A percentile compares a stretch with the other conserved stretches of the same genome.
phyloP scores from a whole-genome alignment of 2,797 vertebrate species.

The Danio aesculapii region DNA sequence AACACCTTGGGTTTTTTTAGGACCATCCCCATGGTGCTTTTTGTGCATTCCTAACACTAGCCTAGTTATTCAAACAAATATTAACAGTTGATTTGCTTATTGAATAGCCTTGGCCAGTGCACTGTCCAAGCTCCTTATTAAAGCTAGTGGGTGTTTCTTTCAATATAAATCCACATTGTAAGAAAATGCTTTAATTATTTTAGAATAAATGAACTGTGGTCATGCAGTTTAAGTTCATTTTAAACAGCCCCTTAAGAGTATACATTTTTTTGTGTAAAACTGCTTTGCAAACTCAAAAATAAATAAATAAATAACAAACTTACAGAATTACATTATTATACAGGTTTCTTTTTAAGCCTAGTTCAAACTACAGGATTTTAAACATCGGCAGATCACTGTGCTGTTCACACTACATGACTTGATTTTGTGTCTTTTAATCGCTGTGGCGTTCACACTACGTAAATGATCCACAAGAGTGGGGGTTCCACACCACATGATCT shows the following conservation, averaged over 20 bases:
- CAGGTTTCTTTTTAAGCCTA: not conserved
- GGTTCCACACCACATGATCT: too few species aligned
- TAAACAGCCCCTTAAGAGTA: not conserved
- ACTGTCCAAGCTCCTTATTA: not conserved
- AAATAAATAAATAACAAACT: too few species aligned
- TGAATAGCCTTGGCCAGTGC: not conserved
- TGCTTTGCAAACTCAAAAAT: not conserved
- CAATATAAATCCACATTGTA: not conserved
- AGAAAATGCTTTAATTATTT: not conserved
- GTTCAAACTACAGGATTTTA: too few species aligned
- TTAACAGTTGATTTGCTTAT: constrained; percentile 1
- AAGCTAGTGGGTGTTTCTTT: not conserved
- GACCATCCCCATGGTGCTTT: not conserved
- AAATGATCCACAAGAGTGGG: too few species aligned
- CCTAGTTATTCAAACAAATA: not conserved
- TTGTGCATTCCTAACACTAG: not conserved
- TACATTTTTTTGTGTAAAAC: not conserved
- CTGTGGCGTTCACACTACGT: too few species aligned
- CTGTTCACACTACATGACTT: too few species aligned
- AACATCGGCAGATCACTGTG: too few species aligned
- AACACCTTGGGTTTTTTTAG: constrained; percentile 2
- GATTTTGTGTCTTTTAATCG: too few species aligned
- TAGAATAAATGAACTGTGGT: not conserved
- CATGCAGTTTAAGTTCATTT: constrained; percentile 9
- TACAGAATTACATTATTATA: not conserved